phyloP scores from a whole-genome alignment of 2,888 invertebrate species.

The Conus canariensis region DNA sequence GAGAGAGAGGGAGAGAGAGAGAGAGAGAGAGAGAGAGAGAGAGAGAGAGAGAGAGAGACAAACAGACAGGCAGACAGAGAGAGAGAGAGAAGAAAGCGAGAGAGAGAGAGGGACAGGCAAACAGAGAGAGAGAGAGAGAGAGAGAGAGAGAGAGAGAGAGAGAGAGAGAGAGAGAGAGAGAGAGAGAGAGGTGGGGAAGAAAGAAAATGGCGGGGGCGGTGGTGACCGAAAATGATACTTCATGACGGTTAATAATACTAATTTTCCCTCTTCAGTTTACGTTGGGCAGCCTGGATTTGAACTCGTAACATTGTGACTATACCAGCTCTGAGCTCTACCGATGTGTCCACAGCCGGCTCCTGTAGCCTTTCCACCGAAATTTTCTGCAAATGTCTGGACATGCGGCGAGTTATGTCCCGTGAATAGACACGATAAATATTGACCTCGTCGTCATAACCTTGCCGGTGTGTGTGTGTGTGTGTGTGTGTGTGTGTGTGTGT shows the following conservation, averaged over 20 bases:
- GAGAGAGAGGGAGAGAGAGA: slow-evolving; percentile 3
- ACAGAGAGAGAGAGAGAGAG: not conserved
- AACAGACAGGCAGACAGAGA: not conserved
- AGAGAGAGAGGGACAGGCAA: not conserved
- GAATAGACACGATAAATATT: not conserved
- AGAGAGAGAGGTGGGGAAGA: not conserved
- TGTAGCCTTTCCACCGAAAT: no score
- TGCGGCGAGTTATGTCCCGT: no score
- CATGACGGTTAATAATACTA: no score
- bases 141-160: not conserved
- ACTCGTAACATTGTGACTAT: not conserved
- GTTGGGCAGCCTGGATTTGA: no score
- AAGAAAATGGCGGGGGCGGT: no score
- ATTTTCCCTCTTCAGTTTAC: no score
- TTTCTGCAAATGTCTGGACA: no score
- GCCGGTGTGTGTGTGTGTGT: not conserved
- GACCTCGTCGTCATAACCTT: not conserved
- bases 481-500: not conserved
- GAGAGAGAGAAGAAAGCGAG: not conserved
- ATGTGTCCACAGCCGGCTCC: no score
- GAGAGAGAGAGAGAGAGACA: not conserved
- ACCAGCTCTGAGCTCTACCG: not conserved
- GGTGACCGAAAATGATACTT: no score
- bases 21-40: not conserved
- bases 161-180: slow-evolving; percentile 3